These are phyloP conservation scores for Netelia virgata DNA, from an alignment of 2,888 invertebrate species.

Conservation along the genomic window DNA sequence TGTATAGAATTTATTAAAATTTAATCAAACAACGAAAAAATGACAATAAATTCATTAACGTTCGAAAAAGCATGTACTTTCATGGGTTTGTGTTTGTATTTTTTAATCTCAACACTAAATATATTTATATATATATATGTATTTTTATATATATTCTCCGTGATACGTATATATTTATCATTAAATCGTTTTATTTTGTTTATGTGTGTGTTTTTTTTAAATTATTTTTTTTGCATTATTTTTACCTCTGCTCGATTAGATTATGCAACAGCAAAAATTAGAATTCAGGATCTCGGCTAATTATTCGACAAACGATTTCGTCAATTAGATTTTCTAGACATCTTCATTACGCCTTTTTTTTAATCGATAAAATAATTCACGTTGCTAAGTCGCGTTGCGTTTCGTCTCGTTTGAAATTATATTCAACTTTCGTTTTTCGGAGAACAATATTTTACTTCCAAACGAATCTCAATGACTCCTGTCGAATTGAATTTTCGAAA, in stretches of 20 bases:
- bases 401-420: slow-evolving; percentile 32
- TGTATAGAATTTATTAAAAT: slow-evolving; percentile 11
- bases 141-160: slow-evolving; percentile 72
- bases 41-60: slow-evolving; percentile 54
- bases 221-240: slow-evolving; percentile 66
- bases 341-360: not conserved
- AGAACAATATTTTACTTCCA: slow-evolving; percentile 65
- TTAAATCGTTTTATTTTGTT: slow-evolving; percentile 72
- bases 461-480: slow-evolving; percentile 63
- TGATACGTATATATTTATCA: slow-evolving; percentile 72
- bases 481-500: slow-evolving; percentile 6
- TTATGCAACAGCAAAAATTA: slow-evolving; percentile 79
- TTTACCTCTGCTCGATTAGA: slow-evolving; percentile 72
- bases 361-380: not conserved
- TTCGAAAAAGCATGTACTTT: slow-evolving; percentile 83
- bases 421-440: slow-evolving; percentile 1
- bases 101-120: slow-evolving; percentile 81
- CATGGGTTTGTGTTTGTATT: slow-evolving; percentile 84
- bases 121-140: slow-evolving; percentile 77
- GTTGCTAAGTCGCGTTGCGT: not conserved
- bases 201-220: slow-evolving; percentile 63
- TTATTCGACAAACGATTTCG: not conserved
- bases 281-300: slow-evolving; percentile 62
- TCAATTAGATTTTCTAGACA: slow-evolving; percentile 3
- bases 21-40: slow-evolving; percentile 6